Evolutionary conservation across 2,113 vertebrate genomes (phyloP).

Genomic region (Callorhinus ursinus): DNA sequence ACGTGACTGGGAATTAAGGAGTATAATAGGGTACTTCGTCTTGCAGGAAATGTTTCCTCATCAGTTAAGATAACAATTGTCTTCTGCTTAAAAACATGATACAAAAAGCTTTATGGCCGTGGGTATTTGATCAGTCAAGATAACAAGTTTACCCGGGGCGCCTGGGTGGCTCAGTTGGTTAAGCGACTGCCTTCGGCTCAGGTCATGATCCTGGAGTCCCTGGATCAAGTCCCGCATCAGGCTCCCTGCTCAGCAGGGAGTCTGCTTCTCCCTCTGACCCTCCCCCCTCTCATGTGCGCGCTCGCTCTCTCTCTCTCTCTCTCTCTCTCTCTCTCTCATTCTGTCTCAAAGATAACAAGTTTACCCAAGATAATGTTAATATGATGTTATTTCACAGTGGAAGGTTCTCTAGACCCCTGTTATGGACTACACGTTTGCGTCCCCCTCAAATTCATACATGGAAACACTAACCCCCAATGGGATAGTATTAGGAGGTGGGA

Average conservation of each 20-base stretch:
- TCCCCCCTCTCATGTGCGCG: too few relatives aligned
- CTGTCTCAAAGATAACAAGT: not conserved
- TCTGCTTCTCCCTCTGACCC: too few relatives aligned
- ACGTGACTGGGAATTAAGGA: not conserved
- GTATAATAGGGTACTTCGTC: not conserved
- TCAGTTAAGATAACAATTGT: not conserved
- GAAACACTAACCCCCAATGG: not conserved
- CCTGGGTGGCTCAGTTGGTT: too few relatives aligned
- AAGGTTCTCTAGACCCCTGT: not conserved
- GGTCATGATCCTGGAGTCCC: too few relatives aligned
- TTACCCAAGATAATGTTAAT: not conserved
- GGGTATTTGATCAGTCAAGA: not conserved
- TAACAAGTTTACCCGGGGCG: not conserved
- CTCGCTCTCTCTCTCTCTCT: too few relatives aligned
- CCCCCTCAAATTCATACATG: not conserved
- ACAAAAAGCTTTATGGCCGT: not conserved
- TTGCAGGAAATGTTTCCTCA: not conserved
- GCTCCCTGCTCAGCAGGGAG: too few relatives aligned
- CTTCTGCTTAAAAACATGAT: not conserved
- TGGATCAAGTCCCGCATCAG: too few relatives aligned
- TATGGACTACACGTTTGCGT: not conserved
- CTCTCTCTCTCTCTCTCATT: too few relatives aligned
- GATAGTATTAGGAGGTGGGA: not conserved
- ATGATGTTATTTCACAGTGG: not conserved
- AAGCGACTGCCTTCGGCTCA: too few relatives aligned